phyloP scores from a whole-genome alignment of 2,888 invertebrate species.

The Eubasilissa splendida region DNA sequence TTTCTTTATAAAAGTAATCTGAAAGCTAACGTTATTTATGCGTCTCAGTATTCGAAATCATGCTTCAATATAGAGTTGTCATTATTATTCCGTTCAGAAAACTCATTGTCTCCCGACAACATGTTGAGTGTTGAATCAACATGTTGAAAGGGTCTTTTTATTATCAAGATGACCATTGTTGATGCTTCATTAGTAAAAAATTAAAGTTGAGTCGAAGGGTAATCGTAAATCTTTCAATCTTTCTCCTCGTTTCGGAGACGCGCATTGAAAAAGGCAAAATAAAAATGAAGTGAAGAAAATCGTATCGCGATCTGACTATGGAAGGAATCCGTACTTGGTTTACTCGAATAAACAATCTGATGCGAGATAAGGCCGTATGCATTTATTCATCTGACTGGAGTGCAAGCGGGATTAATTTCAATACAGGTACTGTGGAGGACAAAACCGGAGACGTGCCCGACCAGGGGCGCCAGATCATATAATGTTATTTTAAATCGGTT shows the following conservation, averaged over 20 bases:
- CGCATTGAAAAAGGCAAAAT: background rate
- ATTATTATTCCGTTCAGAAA: too few species aligned
- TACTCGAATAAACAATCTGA: slow-evolving; percentile 38
- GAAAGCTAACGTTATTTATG: too few species aligned
- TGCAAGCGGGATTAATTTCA: slow-evolving; percentile 48
- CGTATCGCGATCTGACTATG: background rate
- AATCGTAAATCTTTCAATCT: background rate
- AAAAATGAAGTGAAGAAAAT: slow-evolving; percentile 7
- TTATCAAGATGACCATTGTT: too few species aligned
- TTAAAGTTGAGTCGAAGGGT: too few species aligned
- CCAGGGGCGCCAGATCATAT: background rate
- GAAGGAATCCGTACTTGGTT: slow-evolving; percentile 34
- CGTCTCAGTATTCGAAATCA: too few species aligned
- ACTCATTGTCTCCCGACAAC: too few species aligned
- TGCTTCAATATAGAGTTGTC: too few species aligned
- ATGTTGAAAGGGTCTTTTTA: too few species aligned
- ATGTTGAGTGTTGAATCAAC: too few species aligned
- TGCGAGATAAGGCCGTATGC: slow-evolving; percentile 46
- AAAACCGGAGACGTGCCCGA: background rate
- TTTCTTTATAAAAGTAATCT: too few species aligned
- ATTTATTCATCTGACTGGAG: slow-evolving; percentile 50
- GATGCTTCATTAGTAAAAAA: too few species aligned
- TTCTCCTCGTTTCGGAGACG: background rate
- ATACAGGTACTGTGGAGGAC: slow-evolving; percentile 40
- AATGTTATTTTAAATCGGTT: too few species aligned